These are phyloP conservation scores for Piscicola geometra DNA, from an alignment of 2,888 invertebrate species.

Conservation along the genomic window DNA sequence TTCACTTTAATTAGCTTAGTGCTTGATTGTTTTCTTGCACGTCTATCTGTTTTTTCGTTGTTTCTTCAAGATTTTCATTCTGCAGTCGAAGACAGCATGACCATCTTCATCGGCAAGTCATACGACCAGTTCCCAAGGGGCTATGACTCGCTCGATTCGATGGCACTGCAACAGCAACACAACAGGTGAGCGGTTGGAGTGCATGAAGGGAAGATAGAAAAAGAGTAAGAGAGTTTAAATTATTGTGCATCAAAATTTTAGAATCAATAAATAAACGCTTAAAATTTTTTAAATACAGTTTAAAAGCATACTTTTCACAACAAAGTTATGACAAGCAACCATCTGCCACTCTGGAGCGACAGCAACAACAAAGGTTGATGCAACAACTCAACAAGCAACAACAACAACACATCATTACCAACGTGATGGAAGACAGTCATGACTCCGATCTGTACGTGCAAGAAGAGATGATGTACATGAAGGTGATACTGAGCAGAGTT, in stretches of 20 bases:
- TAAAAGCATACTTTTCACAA: too few species aligned
- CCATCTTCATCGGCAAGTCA: conserved; percentile 28
- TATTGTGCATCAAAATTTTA: too few species aligned
- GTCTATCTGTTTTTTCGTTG: too few species aligned
- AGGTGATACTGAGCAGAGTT: too few species aligned
- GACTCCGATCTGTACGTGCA: conserved; percentile 32
- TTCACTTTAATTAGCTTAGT: too few species aligned
- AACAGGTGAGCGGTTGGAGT: not conserved
- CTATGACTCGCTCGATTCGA: conserved; percentile 29
- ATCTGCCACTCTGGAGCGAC: conserved; percentile 9
- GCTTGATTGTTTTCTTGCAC: too few species aligned
- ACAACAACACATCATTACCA: conserved; percentile 19
- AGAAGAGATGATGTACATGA: conserved; percentile 38
- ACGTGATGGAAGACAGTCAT: conserved; percentile 26
- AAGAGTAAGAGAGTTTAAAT: too few species aligned
- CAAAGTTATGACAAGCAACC: conserved; percentile 2
- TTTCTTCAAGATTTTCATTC: not conserved
- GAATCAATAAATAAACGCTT: too few species aligned
- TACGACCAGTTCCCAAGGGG: conserved; percentile 32
- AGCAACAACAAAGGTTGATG: conserved; percentile 1
- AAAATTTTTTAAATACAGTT: too few species aligned
- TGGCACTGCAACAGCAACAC: conserved; percentile 31
- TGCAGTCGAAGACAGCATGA: conserved; percentile 31
- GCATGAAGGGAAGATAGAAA: too few species aligned
- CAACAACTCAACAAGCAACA: conserved; percentile 17